These are phyloP conservation scores for Holacanthus passer DNA, from an alignment of 2,113 vertebrate genomes.

Conservation along the genomic window DNA sequence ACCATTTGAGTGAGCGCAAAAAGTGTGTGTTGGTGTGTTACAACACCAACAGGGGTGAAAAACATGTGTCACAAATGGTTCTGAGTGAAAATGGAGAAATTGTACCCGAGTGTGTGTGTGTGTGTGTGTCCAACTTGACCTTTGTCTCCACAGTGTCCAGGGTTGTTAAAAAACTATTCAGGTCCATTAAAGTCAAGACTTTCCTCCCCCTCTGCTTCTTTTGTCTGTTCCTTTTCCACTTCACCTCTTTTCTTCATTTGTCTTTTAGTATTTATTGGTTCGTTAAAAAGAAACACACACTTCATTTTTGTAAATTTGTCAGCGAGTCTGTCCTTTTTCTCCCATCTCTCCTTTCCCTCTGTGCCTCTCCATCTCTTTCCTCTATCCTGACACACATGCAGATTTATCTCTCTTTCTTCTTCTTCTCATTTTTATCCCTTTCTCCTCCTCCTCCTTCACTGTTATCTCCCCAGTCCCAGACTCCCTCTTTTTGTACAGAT, in stretches of 20 bases:
- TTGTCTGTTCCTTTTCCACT: neutral
- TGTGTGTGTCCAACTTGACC: neutral
- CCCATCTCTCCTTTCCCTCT: neutral
- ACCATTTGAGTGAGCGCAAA: neutral
- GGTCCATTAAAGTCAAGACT: neutral
- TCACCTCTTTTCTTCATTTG: neutral
- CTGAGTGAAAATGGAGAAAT: neutral
- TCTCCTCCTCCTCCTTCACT: neutral
- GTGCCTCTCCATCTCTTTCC: neutral
- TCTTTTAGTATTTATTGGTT: neutral
- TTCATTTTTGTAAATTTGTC: neutral
- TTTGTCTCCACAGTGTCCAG: neutral
- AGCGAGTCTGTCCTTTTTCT: neutral
- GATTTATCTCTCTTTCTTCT: neutral
- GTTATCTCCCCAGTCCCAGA: neutral
- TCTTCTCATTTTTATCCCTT: neutral
- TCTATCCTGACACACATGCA: neutral
- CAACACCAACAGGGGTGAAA: neutral
- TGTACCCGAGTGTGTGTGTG: neutral
- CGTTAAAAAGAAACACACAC: neutral
- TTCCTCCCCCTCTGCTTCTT: neutral
- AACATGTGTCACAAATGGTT: neutral
- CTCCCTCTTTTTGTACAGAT: neutral
- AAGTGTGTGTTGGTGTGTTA: neutral
- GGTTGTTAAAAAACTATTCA: conserved; percentile 19